Base-by-base conservation (phyloP, 1,140 invertebrate genomes). In the Homarus americanus region DNA sequence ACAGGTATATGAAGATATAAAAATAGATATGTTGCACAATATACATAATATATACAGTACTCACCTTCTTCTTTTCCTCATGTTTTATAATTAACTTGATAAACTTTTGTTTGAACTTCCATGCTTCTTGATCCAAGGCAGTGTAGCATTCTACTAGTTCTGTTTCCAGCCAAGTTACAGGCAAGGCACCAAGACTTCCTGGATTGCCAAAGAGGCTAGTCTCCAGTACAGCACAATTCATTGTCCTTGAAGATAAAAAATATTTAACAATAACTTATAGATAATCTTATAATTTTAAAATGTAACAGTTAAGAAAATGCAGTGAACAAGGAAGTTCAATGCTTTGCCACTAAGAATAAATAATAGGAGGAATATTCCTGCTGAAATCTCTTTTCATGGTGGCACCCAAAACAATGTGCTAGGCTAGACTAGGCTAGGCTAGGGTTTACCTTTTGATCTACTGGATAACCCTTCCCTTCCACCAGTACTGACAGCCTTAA, bases 11-110 rank as follows among this genome's bases (percentile, higher is more conserved):
- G n/a, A n/a, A 58, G 20, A 58, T 15, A 7, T 49, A 15, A 49
- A 49, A 49, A 49, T 49, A 58, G 24, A 58, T 58, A 4, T 58
- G 53, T 24, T 20, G 24, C 24, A 20, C 12, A 58, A 20, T 20
- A 58, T 20, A n/a, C n/a, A n/a, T n/a, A n/a, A n/a, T 58, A 20
- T 32, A 73, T 15, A 53, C 17, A 1, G 17, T 36, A 89, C 87
- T 15, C 58, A 75, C 87, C 66, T 89, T 89, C 38, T 89, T 82
- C 87, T 89, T 89, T 75, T 82, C 80, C 34, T 89, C 87, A 58
- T 89, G 53, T 73, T 89, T 24, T n/a, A 41, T 10, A 20, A 82
- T 72, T 34, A 89, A 20, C 5, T 75, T 36, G 12, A 89, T 38
- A 24, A 89, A 40, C 53, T 89, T 89, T 58, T 82, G 58, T 34